Percentiles rank a stretch among this genome's conserved stretches.
Evolutionary conservation across 2,888 invertebrate genomes (phyloP).

Genomic region (Tenthredo mesomela): DNA sequence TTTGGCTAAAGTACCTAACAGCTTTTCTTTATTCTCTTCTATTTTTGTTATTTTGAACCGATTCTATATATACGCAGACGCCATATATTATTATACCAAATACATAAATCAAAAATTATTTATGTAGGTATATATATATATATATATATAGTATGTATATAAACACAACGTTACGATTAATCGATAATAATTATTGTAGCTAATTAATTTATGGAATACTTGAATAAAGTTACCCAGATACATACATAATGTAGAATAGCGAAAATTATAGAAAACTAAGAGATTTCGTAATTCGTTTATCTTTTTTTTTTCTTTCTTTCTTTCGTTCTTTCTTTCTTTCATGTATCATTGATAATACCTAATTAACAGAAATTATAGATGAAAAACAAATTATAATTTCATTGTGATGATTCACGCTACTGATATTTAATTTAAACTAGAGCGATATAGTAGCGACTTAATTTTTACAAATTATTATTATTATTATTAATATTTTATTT

Average conservation of each 20-base stretch:
- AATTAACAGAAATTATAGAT: not conserved
- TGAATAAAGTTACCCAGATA: not conserved
- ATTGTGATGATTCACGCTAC: not conserved
- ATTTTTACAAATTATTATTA: not conserved
- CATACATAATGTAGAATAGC: too few relatives aligned
- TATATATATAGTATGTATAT: too few relatives aligned
- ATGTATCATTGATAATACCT: not conserved
- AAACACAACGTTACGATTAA: not conserved
- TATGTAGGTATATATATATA: not conserved
- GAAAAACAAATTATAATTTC: not conserved
- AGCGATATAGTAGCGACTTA: slow-evolving; percentile 3
- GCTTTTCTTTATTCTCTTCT: not conserved
- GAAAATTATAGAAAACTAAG: not conserved
- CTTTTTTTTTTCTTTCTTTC: not conserved
- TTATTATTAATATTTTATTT: not conserved
- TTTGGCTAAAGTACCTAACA: not conserved
- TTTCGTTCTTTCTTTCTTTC: not conserved
- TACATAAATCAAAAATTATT: not conserved
- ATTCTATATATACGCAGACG: not conserved
- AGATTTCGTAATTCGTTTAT: not conserved
- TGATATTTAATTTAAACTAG: not conserved
- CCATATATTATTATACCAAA: not conserved
- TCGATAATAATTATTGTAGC: not conserved
- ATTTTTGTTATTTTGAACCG: not conserved
- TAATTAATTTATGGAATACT: slow-evolving; percentile 3